Conservation (phyloP, 2,113 vertebrate genomes). For the Verasper variegatus region DNA sequence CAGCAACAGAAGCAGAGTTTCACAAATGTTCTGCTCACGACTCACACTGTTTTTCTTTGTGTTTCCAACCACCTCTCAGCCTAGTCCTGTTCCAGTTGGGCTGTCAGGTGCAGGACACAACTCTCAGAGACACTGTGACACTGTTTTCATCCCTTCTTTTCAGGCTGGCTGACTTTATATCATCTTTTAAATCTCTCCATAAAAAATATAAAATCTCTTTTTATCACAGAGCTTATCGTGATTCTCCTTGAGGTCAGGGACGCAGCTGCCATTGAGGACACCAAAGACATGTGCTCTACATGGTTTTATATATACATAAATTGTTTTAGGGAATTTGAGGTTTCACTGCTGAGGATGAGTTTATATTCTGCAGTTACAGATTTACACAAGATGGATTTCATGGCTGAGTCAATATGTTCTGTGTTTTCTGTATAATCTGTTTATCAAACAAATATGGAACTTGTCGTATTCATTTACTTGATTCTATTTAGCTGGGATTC, state of each 20-base stretch:
- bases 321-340: too few relatives aligned
- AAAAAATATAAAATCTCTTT: background rate
- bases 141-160: background rate
- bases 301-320: too few relatives aligned
- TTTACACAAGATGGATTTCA: too few relatives aligned
- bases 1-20: too few relatives aligned
- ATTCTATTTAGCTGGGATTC: too few relatives aligned
- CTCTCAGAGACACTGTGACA: background rate
- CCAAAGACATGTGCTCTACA: background rate
- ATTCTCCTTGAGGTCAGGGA: background rate
- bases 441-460: too few relatives aligned
- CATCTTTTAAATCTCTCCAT: background rate
- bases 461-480: too few relatives aligned
- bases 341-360: background rate
- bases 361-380: background rate
- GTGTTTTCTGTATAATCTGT: too few relatives aligned
- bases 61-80: background rate
- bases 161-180: background rate
- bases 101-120: background rate
- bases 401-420: too few relatives aligned
- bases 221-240: background rate
- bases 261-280: background rate
- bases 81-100: background rate
- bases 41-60: background rate
- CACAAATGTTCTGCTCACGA: too few relatives aligned